Percentiles rank a stretch among this genome's conserved stretches.
Evolutionary conservation across 2,888 invertebrate species (phyloP).

Genomic region (Limenitis camilla): DNA sequence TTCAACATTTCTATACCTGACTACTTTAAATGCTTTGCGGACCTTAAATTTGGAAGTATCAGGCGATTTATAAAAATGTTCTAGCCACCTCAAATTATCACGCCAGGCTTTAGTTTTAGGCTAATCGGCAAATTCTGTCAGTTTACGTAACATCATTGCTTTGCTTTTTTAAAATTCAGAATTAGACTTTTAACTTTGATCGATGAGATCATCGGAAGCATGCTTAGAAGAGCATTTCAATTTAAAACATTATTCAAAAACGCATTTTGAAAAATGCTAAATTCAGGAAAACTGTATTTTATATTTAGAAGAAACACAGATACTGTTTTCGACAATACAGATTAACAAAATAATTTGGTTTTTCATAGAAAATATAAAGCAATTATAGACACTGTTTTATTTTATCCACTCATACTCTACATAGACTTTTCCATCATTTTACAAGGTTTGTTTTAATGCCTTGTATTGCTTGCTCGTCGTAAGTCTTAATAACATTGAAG

Average conservation of each 20-base stretch:
- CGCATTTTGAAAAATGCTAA: slow-evolving; percentile 6
- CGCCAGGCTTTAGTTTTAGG: slow-evolving; percentile 34
- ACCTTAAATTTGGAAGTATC: too few species aligned
- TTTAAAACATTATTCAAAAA: background rate
- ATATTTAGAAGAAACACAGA: too few species aligned
- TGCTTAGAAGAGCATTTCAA: slow-evolving; percentile 7
- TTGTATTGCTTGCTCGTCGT: slow-evolving; percentile 1
- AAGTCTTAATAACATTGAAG: background rate
- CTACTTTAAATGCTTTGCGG: too few species aligned
- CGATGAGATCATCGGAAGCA: slow-evolving; percentile 15
- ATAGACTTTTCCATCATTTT: background rate
- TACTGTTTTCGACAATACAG: too few species aligned
- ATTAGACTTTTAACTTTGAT: slow-evolving; percentile 5
- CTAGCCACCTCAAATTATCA: slow-evolving; percentile 37
- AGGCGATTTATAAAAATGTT: slow-evolving; percentile 34
- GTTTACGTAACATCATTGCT: slow-evolving; percentile 39
- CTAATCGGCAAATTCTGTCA: slow-evolving; percentile 32
- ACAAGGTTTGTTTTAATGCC: background rate
- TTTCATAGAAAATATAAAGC: background rate
- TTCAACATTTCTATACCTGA: slow-evolving; percentile 44
- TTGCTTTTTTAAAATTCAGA: slow-evolving; percentile 35
- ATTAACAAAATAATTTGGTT: too few species aligned
- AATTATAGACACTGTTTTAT: background rate
- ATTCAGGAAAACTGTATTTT: background rate
- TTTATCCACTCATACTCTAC: background rate